Conservation (phyloP, 2,888 invertebrate species). For the Meta bourneti region DNA sequence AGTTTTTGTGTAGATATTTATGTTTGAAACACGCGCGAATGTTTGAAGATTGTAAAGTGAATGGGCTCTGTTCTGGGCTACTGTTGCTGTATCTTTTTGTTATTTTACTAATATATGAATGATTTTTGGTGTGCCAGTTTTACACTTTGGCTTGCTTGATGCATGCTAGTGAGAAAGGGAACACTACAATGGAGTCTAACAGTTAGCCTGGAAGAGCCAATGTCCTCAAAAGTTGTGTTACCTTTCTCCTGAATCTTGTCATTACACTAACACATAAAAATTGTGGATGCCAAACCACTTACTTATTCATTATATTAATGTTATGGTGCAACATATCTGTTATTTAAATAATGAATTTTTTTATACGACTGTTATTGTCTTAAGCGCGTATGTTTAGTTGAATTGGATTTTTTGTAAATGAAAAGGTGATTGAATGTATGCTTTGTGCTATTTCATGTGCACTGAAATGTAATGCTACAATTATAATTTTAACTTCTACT, state of each 20-base stretch:
- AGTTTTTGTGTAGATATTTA: background rate
- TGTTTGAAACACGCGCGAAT: slow-evolving; percentile 29
- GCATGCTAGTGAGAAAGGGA: background rate
- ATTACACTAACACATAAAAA: background rate
- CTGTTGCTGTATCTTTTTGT: background rate
- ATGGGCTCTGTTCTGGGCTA: background rate
- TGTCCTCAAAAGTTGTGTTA: background rate
- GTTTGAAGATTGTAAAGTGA: slow-evolving; percentile 1
- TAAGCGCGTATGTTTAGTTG: background rate
- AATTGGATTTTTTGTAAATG: slow-evolving; percentile 12
- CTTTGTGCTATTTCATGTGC: slow-evolving; percentile 6
- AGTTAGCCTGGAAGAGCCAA: background rate
- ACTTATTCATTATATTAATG: slow-evolving; percentile 31
- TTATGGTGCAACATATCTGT: slow-evolving; percentile 46
- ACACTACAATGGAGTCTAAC: background rate
- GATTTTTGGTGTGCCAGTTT: background rate
- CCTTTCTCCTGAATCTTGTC: slow-evolving; percentile 11
- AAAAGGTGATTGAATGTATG: slow-evolving; percentile 4
- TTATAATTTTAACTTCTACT: background rate
- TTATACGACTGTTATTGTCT: slow-evolving; percentile 24
- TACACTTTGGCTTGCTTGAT: background rate
- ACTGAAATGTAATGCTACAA: slow-evolving; percentile 6
- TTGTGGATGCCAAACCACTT: slow-evolving; percentile 54
- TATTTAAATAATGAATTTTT: slow-evolving; percentile 23
- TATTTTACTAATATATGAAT: background rate